Conservation (phyloP, 2,888 invertebrate genomes). For the Helobdella robusta region DNA sequence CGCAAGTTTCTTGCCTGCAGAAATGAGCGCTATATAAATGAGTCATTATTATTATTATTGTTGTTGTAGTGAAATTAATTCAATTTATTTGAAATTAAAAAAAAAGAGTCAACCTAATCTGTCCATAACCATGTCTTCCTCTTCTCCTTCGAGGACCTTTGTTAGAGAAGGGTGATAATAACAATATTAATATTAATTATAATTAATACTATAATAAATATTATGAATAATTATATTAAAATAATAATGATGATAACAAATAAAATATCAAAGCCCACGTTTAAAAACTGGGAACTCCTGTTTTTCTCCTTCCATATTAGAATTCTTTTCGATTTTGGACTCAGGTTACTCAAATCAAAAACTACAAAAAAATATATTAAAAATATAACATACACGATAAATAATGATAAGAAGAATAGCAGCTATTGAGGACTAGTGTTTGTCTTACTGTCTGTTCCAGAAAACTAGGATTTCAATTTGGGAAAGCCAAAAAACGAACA, state of each 20-base stretch:
- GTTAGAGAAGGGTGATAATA: background rate
- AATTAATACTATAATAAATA: background rate
- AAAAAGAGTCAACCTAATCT: constrained; percentile 15
- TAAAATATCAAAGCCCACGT: constrained; percentile 4
- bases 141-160: constrained; percentile 21
- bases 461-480: too few species aligned
- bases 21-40: too few species aligned
- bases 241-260: background rate
- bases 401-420: too few species aligned
- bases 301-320: constrained; percentile 27
- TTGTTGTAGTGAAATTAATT: too few species aligned
- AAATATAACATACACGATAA: too few species aligned
- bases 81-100: too few species aligned
- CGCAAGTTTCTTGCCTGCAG: too few species aligned
- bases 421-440: too few species aligned
- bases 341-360: background rate
- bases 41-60: too few species aligned
- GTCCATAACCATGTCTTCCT: constrained; percentile 25
- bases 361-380: background rate
- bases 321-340: constrained; percentile 9
- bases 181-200: background rate
- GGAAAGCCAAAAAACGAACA: too few species aligned
- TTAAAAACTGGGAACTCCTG: constrained; percentile 19
- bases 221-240: too few species aligned
- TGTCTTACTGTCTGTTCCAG: too few species aligned